Base-by-base conservation (phyloP, 92 coral and sea anemone species). In the Actinostola sp. region DNA sequence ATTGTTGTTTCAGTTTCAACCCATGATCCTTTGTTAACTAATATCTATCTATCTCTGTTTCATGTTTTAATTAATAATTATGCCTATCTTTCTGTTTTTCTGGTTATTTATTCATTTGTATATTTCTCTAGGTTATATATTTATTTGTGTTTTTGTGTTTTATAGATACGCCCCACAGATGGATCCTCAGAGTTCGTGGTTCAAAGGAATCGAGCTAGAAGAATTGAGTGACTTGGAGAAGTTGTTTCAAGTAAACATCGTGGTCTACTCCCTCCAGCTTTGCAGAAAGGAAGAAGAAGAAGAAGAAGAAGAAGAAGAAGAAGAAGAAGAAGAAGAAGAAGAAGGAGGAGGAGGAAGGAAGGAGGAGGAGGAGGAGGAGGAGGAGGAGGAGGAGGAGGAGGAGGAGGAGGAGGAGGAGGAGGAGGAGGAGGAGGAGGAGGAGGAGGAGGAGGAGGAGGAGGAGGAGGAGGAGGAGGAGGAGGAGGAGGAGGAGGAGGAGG, bases 231-330 rank as follows among this genome's bases (percentile, higher is more conserved):
- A 64, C 38, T 19, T 74, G 34, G 80, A 74, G 31, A 4, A 35
- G 8, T 5, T 74, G 25, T 74, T 45, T 19, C 34, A 52, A n/a
- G 61, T 74, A 19, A 62, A 74, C 49, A 72, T 61, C 44, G 26
- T 61, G 28, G 80, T 74, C 0, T 74, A 74, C 44, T 31, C 71
- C 27, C 15, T 56, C 2, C 41, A 63, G 13, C 12, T 23, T 51
- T 16, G 16, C 14, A 50, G 6, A 5, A 9, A 0, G 4, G 29
- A 46, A 2, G 65, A 55, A 3, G 64, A 32, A 2, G 56, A 43
- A 0, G 71, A 64, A 7, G 38, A 31, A 14, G 63, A 15, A 3
- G 3, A 5, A 31, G 31, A 19, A 15, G 54, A 48, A 17, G n/a
- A n/a, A n/a, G n/a, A n/a, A n/a, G n/a, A n/a, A n/a, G n/a, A n/a